Conservation (phyloP, 2,113 vertebrate species). For the Coregonus clupeaformis region DNA sequence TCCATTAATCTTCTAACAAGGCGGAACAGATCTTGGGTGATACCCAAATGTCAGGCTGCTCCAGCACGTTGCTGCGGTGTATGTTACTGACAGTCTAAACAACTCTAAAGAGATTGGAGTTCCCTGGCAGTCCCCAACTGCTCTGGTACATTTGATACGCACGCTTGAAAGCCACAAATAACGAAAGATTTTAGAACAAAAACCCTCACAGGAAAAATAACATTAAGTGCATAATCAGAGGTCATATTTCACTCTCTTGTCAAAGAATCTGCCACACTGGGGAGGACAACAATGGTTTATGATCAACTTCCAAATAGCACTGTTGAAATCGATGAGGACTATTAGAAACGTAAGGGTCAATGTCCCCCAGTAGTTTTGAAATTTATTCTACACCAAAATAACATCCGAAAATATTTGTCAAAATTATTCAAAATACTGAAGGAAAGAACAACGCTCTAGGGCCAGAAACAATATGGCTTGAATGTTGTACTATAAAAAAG, state of each 20-base stretch:
- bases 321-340: background rate
- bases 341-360: background rate
- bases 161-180: constrained; percentile 31
- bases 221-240: background rate
- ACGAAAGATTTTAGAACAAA: constrained; percentile 21
- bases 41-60: constrained; percentile 22
- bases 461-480: background rate
- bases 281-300: background rate
- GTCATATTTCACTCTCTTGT: background rate
- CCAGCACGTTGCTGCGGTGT: constrained; percentile 18
- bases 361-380: background rate
- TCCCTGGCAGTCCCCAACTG: constrained; percentile 13
- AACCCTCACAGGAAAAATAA: background rate
- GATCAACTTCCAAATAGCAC: background rate
- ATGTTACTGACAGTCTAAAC: constrained; percentile 39
- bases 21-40: constrained; percentile 21
- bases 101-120: constrained; percentile 19
- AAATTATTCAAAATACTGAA: constrained; percentile 13
- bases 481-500: background rate
- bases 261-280: constrained; percentile 1
- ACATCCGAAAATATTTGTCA: constrained; percentile 4
- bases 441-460: background rate
- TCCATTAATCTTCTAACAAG: constrained; percentile 44
- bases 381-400: constrained; percentile 1
- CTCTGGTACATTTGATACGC: background rate